Evolutionary conservation across 2,113 vertebrate genomes (phyloP), one percentile per base, ranked within the genome.

Genomic region (Nannospalax galili): DNA sequence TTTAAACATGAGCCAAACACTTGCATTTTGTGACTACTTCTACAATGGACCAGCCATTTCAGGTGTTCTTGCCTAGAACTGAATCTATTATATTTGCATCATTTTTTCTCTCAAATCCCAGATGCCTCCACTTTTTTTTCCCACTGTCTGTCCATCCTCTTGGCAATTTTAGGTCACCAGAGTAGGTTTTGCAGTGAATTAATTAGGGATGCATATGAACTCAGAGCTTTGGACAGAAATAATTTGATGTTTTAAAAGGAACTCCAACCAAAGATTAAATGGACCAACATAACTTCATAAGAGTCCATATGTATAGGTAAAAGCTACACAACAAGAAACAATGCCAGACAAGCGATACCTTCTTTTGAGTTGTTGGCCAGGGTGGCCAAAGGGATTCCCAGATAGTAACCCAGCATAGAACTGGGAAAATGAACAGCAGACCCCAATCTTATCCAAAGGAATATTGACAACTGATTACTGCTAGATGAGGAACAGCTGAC

Each of bases 171-270:
- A 28, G 12, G 65, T 40, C 82, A 62, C 62, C 62, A 88, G 30
- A n/a, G 4, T 4, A 80, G 30, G 73, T 45, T 82, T 82, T 92
- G 69, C 58, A 87, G 48, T 80, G 11, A 40, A 67, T 60, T 78
- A 84, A 92, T 56, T 67, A 90, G 52, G 85, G n/a, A 60, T 35
- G 20, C n/a, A 75, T 45, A 7, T 60, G 17, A 94, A 95, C 60
- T 78, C 62, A 26, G 37, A 85, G 28, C 69, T 79, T 77, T 0
- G 64, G 26, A 87, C 84, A 80, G 3, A 70, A 84, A 35, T 32
- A 82, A 94, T 56, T 32, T 60, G 35, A 22, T 58, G n/a, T 56
- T 58, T 56, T n/a, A 73, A 60, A 80, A 84, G 19, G 2, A 85
- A 67, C 7, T 37, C n/a, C n/a, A n/a, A n/a, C n/a, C n/a, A n/a